phyloP scores from a whole-genome alignment of 1,140 invertebrate genomes.

The Caenorhabditis elegans region WBcel235 BX284602.5:5904501-5905000 shows the following conservation, averaged over 20 bases:
- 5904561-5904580: not conserved
- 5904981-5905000: not conserved
- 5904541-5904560: not conserved
- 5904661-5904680: not conserved
- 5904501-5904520: not conserved
- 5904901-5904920: not conserved
- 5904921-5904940: not conserved
- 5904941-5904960: not conserved
- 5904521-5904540: not conserved
- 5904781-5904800: not conserved
- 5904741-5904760: not conserved
- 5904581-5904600: not conserved
- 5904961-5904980: not conserved
- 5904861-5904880: not conserved
- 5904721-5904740: not conserved
- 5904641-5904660: not conserved
- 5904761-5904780: not conserved
- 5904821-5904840: not conserved
- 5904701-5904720: not conserved
- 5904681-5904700: not conserved
- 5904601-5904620: constrained; percentile 11
- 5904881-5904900: not conserved
- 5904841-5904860: not conserved
- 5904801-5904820: not conserved
- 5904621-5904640: not conserved